Percentiles rank a stretch among this genome's conserved stretches.
Conservation (phyloP, 2,888 invertebrate species). For the Ophion ellenae region DNA sequence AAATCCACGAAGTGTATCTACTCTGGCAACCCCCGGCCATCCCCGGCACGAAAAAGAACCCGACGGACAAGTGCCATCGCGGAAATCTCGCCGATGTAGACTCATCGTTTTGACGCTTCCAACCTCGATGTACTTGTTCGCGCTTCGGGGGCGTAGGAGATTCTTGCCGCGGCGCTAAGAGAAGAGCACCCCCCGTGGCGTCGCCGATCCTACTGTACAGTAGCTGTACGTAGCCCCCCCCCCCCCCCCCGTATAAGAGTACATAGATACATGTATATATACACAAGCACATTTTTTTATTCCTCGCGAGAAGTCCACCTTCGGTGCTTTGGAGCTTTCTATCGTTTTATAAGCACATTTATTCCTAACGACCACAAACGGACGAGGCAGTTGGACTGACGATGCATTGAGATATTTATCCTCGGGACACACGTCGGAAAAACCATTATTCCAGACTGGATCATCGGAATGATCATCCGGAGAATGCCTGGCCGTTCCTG, state of each 20-base stretch:
- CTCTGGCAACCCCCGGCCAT: conserved; percentile 39
- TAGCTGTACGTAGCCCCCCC: conserved; percentile 2
- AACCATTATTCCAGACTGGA: conserved; percentile 48
- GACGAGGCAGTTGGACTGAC: not conserved
- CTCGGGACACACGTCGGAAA: not conserved
- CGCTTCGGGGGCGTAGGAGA: conserved; percentile 6
- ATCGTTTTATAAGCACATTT: conserved; percentile 81
- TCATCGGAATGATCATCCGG: conserved; percentile 44
- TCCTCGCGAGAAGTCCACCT: conserved; percentile 55
- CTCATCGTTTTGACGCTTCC: conserved; percentile 16
- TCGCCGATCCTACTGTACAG: conserved; percentile 78
- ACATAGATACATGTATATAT: not conserved
- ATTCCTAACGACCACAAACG: conserved; percentile 68
- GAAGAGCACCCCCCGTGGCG: conserved; percentile 78
- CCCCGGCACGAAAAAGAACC: not conserved
- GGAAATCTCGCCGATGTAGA: conserved; percentile 30
- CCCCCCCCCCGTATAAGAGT: not conserved
- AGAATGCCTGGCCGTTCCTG: conserved; percentile 31
- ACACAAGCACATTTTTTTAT: conserved; percentile 33
- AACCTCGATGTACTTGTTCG: conserved; percentile 49
- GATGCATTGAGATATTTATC: not conserved
- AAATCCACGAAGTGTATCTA: conserved; percentile 78
- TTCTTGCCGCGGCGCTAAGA: conserved; percentile 54
- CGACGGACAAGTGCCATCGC: conserved; percentile 57
- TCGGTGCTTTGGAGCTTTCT: conserved; percentile 77